These are phyloP conservation scores for Ceraclea dissimilis DNA, from an alignment of 2,888 invertebrate genomes.

Conservation along the genomic window DNA sequence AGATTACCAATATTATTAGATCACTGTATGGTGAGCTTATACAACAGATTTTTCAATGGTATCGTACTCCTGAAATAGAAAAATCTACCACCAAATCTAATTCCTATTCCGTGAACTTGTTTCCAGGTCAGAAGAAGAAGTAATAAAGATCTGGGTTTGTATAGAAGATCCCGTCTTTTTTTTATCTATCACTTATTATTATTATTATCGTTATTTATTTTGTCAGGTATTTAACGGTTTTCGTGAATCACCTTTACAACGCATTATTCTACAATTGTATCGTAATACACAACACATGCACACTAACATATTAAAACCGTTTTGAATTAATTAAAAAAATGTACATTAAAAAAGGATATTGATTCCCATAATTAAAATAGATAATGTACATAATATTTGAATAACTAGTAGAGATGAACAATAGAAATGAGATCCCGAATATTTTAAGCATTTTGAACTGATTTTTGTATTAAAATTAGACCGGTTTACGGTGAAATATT, in stretches of 20 bases:
- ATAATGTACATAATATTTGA: slow-evolving; percentile 1
- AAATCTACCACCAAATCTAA: not conserved
- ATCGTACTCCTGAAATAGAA: too few relatives aligned
- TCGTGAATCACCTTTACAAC: not conserved
- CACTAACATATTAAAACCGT: not conserved
- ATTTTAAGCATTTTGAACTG: slow-evolving; percentile 1
- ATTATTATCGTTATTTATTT: slow-evolving; percentile 23
- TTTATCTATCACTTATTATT: slow-evolving; percentile 6
- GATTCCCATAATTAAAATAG: slow-evolving; percentile 15
- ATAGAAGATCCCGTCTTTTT: slow-evolving; percentile 22
- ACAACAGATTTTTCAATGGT: too few relatives aligned
- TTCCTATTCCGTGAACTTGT: slow-evolving; percentile 19
- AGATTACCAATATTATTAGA: too few relatives aligned
- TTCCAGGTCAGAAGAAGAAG: slow-evolving; percentile 24
- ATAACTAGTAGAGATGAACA: slow-evolving; percentile 6
- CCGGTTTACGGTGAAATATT: slow-evolving; percentile 8
- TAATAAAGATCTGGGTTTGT: slow-evolving; percentile 9
- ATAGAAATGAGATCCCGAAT: not conserved
- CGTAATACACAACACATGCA: slow-evolving; percentile 5
- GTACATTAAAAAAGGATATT: not conserved
- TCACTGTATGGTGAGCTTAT: too few relatives aligned
- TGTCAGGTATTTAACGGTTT: slow-evolving; percentile 26
- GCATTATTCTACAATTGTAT: slow-evolving; percentile 2
- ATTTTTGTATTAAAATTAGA: slow-evolving; percentile 13
- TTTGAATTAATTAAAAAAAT: slow-evolving; percentile 15